Conservation (phyloP, 2,888 invertebrate genomes). For the Anodontia alba region DNA sequence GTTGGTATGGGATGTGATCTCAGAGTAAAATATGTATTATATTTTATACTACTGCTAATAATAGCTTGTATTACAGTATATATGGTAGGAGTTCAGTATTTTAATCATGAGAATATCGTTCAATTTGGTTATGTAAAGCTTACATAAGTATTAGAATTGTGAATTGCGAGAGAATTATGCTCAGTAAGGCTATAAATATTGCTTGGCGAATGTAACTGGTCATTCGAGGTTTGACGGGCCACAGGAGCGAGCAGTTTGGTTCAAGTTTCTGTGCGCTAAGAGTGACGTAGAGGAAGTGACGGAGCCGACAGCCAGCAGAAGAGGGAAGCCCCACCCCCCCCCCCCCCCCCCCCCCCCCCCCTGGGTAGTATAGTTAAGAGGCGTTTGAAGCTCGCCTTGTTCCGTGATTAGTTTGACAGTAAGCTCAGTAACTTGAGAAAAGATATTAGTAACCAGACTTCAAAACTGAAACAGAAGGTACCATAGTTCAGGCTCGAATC, state of each 20-base stretch:
- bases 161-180: too few species aligned
- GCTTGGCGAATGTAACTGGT: not conserved
- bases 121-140: too few species aligned
- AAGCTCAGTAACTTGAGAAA: not conserved
- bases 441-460: not conserved
- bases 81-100: too few species aligned
- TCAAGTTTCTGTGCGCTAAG: not conserved
- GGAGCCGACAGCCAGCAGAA: not conserved
- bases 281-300: not conserved
- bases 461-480: too few species aligned
- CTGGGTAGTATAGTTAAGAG: not conserved
- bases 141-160: too few species aligned
- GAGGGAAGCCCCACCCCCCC: constrained; percentile 12
- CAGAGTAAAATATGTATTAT: too few species aligned
- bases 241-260: not conserved
- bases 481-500: not conserved
- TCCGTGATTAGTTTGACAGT: not conserved
- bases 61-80: too few species aligned
- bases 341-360: too few species aligned
- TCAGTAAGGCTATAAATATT: too few species aligned
- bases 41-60: too few species aligned
- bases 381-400: constrained; percentile 8
- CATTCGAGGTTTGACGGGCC: not conserved
- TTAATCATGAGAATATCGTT: too few species aligned
- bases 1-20: too few species aligned